These are phyloP conservation scores for Daktulosphaira vitifoliae DNA, from an alignment of 1,140 invertebrate species.

Conservation along the genomic window DNA sequence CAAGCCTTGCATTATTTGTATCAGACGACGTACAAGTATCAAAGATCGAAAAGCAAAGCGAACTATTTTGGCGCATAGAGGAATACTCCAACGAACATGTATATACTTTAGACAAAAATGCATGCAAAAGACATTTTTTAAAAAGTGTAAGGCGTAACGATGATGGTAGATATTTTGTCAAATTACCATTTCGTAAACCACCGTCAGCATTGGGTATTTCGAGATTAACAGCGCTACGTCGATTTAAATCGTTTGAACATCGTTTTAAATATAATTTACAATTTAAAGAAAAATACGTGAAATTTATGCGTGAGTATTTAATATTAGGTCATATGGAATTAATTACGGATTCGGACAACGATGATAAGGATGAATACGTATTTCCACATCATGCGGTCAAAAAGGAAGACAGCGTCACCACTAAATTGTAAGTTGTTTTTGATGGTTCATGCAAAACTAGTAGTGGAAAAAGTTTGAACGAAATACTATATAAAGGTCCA, in stretches of 20 bases:
- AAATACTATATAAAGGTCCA: too few species aligned
- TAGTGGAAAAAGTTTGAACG: slow-evolving; percentile 41
- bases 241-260: not conserved
- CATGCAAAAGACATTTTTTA: not conserved
- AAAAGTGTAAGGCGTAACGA: not conserved
- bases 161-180: slow-evolving; percentile 9
- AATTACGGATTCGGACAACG: not conserved
- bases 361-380: too few species aligned
- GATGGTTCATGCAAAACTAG: too few species aligned
- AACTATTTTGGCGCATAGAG: not conserved
- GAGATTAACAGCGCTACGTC: not conserved
- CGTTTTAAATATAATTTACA: too few species aligned
- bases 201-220: not conserved
- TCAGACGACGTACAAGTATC: not conserved
- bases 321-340: slow-evolving; percentile 42
- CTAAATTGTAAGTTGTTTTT: too few species aligned
- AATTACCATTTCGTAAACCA: not conserved
- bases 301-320: too few species aligned
- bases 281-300: too few species aligned
- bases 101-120: not conserved
- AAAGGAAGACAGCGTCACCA: slow-evolving; percentile 38
- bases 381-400: too few species aligned
- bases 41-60: not conserved
- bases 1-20: not conserved
- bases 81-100: not conserved